A percentile compares a stretch with the other conserved stretches of the same genome.
Conservation (phyloP, 2,113 vertebrate genomes). For the Phaetusa simplex region DNA sequence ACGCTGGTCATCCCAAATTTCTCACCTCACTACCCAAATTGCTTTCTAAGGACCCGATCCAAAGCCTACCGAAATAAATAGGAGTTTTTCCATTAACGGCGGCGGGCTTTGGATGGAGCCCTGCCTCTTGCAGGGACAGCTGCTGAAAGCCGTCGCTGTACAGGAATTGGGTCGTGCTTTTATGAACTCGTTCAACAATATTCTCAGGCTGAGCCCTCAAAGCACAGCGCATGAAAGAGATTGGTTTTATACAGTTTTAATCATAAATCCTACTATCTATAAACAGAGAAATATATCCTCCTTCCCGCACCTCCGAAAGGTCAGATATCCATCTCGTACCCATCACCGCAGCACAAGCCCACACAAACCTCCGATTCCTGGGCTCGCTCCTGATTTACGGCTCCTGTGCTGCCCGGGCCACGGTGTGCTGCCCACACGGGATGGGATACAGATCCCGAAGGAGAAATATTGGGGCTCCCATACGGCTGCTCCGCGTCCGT, state of each 20-base stretch:
- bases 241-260: background rate
- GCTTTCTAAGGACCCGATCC: background rate
- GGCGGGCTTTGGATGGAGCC: background rate
- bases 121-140: background rate
- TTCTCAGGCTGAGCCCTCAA: background rate
- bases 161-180: background rate
- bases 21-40: background rate
- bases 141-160: background rate
- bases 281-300: background rate
- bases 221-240: background rate
- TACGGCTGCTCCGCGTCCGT: fast-evolving
- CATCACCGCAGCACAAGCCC: background rate
- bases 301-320: background rate
- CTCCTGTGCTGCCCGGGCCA: background rate
- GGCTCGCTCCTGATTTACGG: background rate
- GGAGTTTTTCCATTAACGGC: background rate
- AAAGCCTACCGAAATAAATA: background rate
- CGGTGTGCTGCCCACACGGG: background rate
- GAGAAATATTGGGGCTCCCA: background rate
- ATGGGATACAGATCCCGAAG: background rate
- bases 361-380: background rate
- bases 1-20: background rate
- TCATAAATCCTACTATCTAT: background rate
- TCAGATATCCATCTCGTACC: background rate
- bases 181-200: background rate